These are phyloP conservation scores for Phenganax subtilis DNA, from an alignment of 92 coral and sea anemone genomes.

Conservation along the genomic window DNA sequence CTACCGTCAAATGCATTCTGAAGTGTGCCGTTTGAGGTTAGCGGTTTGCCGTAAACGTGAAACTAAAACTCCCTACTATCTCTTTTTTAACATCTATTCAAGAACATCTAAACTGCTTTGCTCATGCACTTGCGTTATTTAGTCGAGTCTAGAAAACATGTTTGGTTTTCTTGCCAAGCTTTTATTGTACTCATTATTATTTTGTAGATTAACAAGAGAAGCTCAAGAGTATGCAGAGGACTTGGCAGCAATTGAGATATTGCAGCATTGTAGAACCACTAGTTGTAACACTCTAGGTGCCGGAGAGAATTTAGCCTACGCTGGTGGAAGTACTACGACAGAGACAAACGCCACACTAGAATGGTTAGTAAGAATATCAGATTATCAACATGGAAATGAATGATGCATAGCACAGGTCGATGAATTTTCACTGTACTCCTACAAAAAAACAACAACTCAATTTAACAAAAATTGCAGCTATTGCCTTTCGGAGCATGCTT, in stretches of 20 bases:
- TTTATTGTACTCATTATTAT: not conserved
- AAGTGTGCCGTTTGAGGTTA: too few relatives aligned
- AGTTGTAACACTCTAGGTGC: conserved; percentile 8
- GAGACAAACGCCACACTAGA: conserved; percentile 32
- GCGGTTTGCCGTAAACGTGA: too few relatives aligned
- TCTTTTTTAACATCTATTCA: too few relatives aligned
- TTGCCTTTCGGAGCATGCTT: too few relatives aligned
- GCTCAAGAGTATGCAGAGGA: conserved; percentile 30
- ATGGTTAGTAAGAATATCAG: not conserved
- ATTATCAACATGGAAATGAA: not conserved
- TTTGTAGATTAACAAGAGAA: conserved; percentile 3
- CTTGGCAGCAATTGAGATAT: conserved; percentile 9
- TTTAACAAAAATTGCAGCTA: too few relatives aligned
- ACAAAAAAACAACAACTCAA: too few relatives aligned
- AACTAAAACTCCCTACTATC: too few relatives aligned
- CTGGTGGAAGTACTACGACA: not conserved
- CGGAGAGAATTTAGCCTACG: conserved; percentile 32
- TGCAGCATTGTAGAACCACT: not conserved
- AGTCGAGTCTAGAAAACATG: not conserved
- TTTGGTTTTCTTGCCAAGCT: not conserved
- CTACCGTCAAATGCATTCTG: too few relatives aligned
- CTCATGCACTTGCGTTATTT: too few relatives aligned
- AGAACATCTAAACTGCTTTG: too few relatives aligned
- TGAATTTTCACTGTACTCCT: too few relatives aligned
- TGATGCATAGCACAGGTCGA: not conserved